Conservation (phyloP, 2,797 vertebrate species). For the Monodelphis domestica region DNA sequence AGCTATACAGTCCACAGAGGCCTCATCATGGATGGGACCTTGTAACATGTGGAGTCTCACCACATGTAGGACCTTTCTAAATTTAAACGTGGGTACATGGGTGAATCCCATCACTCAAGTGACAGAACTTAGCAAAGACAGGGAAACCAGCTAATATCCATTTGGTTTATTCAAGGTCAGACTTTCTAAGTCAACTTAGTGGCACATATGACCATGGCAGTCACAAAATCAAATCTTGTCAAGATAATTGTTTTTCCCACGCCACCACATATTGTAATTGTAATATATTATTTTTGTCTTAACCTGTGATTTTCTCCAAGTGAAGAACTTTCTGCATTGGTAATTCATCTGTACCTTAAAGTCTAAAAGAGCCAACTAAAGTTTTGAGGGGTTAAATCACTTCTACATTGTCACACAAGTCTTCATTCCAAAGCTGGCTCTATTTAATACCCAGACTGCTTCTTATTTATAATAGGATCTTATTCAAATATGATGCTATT, state of each 20-base stretch:
- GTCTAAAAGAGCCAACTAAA: neutral
- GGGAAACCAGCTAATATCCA: neutral
- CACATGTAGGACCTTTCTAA: neutral
- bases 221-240: neutral
- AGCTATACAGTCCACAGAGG: neutral
- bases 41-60: neutral
- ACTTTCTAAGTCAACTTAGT: neutral
- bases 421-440: neutral
- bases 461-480: neutral
- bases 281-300: neutral
- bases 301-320: neutral
- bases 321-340: neutral
- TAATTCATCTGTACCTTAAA: neutral
- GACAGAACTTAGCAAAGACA: neutral
- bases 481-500: slow-evolving; percentile 1
- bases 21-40: neutral
- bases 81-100: neutral
- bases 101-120: neutral
- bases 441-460: neutral
- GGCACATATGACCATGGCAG: neutral
- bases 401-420: neutral
- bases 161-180: neutral
- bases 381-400: neutral
- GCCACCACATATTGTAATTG: neutral
- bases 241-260: neutral